Percentiles rank a stretch among this genome's conserved stretches.
Conservation (phyloP, 2,113 vertebrate genomes). For the Zosterops pallidus region DNA sequence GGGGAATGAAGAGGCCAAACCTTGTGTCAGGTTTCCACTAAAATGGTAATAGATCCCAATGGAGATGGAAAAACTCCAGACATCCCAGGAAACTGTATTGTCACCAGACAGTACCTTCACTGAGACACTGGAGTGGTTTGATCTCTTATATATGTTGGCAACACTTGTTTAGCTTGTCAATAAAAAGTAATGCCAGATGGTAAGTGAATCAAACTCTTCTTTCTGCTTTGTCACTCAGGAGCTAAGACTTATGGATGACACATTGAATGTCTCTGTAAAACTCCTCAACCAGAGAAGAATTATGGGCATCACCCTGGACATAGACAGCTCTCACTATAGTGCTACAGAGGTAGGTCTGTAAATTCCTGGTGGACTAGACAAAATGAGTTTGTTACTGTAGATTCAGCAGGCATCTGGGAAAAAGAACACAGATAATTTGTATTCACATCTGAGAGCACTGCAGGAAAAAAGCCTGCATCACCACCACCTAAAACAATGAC, state of each 20-base stretch:
- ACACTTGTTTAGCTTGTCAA: neutral
- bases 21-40: neutral
- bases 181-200: neutral
- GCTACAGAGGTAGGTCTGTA: neutral
- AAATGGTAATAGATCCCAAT: neutral
- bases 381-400: neutral
- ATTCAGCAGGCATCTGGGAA: neutral
- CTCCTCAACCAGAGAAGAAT: neutral
- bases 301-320: neutral
- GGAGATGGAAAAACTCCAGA: neutral
- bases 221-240: neutral
- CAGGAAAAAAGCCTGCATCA: neutral
- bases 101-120: neutral
- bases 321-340: neutral
- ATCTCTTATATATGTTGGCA: neutral
- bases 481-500: neutral
- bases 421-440: conserved; percentile 1
- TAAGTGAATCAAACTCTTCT: neutral
- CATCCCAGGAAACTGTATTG: neutral
- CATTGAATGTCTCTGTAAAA: neutral
- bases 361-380: neutral
- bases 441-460: neutral
- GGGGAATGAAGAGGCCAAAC: neutral
- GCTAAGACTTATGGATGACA: neutral
- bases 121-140: neutral